These are phyloP conservation scores for Linepithema humile DNA, from an alignment of 1,140 invertebrate species.

Conservation along the genomic window DNA sequence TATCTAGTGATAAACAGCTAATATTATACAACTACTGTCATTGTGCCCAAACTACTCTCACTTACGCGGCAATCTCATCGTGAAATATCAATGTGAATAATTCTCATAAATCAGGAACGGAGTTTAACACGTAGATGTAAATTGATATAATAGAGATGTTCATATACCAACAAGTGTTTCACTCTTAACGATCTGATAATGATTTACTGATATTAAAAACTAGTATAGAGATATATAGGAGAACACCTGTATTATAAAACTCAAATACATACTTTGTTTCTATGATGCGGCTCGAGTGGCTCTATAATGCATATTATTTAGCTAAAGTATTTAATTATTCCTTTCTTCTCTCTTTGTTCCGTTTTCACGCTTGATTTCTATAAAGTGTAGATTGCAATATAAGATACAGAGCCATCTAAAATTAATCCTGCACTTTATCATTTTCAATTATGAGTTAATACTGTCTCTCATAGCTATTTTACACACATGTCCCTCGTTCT, in stretches of 20 bases:
- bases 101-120: not conserved
- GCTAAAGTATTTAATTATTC: not conserved
- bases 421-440: constrained; percentile 45
- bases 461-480: constrained; percentile 65
- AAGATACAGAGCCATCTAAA: constrained; percentile 9
- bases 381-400: constrained; percentile 27
- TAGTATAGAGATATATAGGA: constrained; percentile 25
- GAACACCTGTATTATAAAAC: constrained; percentile 30
- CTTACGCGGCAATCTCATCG: constrained; percentile 55
- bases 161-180: constrained; percentile 7
- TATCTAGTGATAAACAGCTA: constrained; percentile 71
- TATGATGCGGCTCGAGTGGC: constrained; percentile 36
- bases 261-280: constrained; percentile 18
- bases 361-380: not conserved
- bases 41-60: constrained; percentile 69
- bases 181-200: not conserved
- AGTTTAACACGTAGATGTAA: constrained; percentile 16
- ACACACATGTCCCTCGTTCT: constrained; percentile 2
- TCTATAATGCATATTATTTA: constrained; percentile 26
- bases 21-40: constrained; percentile 74
- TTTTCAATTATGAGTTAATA: constrained; percentile 70
- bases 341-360: not conserved
- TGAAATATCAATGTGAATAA: constrained; percentile 41
- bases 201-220: not conserved
- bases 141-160: not conserved